Evolutionary conservation across 2,797 vertebrate genomes (phyloP).

Genomic region (Danio choprae): DNA sequence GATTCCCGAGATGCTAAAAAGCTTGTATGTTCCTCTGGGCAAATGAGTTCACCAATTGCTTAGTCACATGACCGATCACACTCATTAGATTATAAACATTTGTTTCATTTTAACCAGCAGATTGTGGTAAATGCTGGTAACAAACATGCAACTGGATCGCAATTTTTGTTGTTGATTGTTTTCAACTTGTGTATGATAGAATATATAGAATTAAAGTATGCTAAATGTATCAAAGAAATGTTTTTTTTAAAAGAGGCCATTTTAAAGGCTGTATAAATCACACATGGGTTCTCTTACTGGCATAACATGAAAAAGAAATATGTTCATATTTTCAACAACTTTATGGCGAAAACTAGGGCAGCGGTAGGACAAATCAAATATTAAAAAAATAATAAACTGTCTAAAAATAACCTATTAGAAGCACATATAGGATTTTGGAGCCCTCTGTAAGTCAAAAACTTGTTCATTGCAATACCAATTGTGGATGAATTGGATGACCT

Average conservation of each 20-base stretch:
- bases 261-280: neutral
- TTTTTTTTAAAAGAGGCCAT: neutral
- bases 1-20: conserved; percentile 59
- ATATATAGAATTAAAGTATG: neutral
- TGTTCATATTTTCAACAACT: no score
- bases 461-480: neutral
- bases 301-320: no score
- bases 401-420: no score
- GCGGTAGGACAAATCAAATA: no score
- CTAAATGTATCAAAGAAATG: neutral
- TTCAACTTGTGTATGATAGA: neutral
- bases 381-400: no score
- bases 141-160: neutral
- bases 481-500: conserved; percentile 7
- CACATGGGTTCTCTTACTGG: no score
- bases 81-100: conserved; percentile 21
- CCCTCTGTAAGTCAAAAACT: neutral
- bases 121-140: neutral
- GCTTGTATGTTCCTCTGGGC: conserved; percentile 46
- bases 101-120: neutral
- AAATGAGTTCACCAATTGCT: conserved; percentile 34
- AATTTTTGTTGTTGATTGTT: no score
- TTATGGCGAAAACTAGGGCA: no score
- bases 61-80: conserved; percentile 46
- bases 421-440: no score